phyloP scores from a whole-genome alignment of 2,797 vertebrate genomes.

The Lacerta viridis region DNA sequence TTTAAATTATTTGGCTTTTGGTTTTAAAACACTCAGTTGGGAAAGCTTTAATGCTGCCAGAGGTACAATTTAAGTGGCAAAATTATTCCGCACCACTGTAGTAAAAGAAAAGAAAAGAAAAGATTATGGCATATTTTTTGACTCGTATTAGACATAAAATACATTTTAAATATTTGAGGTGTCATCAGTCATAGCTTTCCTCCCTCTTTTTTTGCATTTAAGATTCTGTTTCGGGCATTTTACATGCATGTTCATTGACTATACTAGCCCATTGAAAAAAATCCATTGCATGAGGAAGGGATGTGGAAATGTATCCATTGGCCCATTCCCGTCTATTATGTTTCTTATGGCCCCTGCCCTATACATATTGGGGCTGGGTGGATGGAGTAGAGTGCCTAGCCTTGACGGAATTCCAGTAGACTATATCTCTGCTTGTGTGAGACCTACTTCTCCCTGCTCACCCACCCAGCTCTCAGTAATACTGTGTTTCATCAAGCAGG shows the following conservation, averaged over 20 bases:
- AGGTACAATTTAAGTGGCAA: not conserved
- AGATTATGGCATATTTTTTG: not conserved
- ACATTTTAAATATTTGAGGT: constrained; percentile 12
- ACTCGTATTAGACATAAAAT: not conserved
- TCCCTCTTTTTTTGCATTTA: not conserved
- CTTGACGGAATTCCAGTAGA: too few species aligned
- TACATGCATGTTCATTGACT: too few species aligned
- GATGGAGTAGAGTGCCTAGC: too few species aligned
- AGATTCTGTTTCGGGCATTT: not conserved
- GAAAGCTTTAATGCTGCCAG: constrained; percentile 17
- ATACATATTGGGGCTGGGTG: too few species aligned
- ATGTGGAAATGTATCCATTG: too few species aligned
- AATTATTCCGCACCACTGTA: not conserved
- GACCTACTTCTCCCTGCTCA: too few species aligned
- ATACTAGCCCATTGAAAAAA: too few species aligned
- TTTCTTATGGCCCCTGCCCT: too few species aligned
- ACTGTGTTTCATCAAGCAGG: not conserved
- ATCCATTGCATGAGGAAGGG: too few species aligned
- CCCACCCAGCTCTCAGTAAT: too few species aligned
- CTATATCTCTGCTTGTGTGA: too few species aligned
- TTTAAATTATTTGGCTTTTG: constrained; percentile 11
- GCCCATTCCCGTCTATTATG: too few species aligned
- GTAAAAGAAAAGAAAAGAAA: not conserved
- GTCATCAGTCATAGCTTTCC: constrained; percentile 17
- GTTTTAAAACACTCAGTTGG: constrained; percentile 10